Evolutionary conservation across 35 echinoderm and acorn worm genomes (phyloP), one percentile per base, ranked within the genome.

Genomic region (Stichopus chloronotus): DNA sequence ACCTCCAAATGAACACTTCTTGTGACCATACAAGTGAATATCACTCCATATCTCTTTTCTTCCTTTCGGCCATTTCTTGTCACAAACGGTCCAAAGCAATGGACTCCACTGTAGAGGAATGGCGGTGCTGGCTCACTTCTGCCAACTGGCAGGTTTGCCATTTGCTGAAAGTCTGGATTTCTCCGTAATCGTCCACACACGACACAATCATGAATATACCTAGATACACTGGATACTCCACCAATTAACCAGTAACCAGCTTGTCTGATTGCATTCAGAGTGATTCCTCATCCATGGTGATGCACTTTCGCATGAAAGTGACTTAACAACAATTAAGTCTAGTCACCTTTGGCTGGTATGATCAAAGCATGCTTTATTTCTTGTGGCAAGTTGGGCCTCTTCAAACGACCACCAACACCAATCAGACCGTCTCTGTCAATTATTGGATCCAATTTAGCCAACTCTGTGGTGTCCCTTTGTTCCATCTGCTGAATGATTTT

Each of bases 401-500:
- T 91, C 78, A 96, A 78, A 21, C 95, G 95, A 56, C 95, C 95
- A 68, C 93, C 96, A 25, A 97, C 96, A 58, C 88, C n/a, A 59
- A 95, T 59, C 20, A 95, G 9, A 19, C 96, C 96, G 91, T 95
- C 87, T 24, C 25, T 68, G 69, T 97, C 94, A 11, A 95, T 84
- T 43, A 95, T 92, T 54, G 91, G 96, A 79, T 93, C 65, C 22
- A 96, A 55, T 58, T 92, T 92, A 9, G 24, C 63, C 30, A 92
- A 56, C 59, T 84, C 30, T 4, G 5, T 83, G 16, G 59, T 17
- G 6, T 92, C 76, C 5, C 76, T 23, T 30, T 65, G 24, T 63
- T 92, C 79, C 52, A 63, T 84, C 10, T 92, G 78, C 78, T 92
- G 91, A 63, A 84, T 77, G 9, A 58, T 19, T 21, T 82, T 92